These are phyloP conservation scores for Labeo catla DNA, from an alignment of 2,113 vertebrate genomes.

Conservation along the genomic window DNA sequence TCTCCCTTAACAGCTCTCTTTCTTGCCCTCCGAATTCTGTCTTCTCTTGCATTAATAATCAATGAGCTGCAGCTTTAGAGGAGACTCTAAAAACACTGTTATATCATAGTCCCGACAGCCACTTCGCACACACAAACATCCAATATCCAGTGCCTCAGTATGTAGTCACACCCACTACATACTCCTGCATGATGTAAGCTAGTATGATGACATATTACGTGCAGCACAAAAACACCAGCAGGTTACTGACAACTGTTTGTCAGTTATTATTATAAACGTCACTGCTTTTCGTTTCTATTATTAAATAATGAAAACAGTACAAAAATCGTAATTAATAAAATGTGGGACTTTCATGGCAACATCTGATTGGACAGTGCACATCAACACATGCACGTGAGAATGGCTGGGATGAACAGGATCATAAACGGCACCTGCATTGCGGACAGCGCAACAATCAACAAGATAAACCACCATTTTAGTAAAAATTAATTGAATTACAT, in stretches of 20 bases:
- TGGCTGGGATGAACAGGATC: constrained; percentile 29
- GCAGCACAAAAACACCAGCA: background rate
- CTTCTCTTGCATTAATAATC: constrained; percentile 72
- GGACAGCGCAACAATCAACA: constrained; percentile 70
- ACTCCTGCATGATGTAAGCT: constrained; percentile 26
- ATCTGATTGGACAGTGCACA: constrained; percentile 26
- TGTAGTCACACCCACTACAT: constrained; percentile 20
- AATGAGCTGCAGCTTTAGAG: constrained; percentile 73
- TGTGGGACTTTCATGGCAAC: constrained; percentile 23
- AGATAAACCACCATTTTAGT: background rate
- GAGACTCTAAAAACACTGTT: constrained; percentile 61
- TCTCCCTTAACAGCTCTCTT: constrained; percentile 19
- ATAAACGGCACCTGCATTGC: constrained; percentile 78
- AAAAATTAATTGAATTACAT: background rate
- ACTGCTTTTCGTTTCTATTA: background rate
- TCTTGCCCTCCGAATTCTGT: constrained; percentile 5
- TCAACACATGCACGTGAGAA: constrained; percentile 43
- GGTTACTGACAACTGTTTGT: background rate
- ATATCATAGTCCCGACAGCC: constrained; percentile 44
- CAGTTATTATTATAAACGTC: background rate
- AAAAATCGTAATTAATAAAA: background rate
- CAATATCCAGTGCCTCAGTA: constrained; percentile 3
- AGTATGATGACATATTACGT: constrained; percentile 1
- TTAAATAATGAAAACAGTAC: background rate
- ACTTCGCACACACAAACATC: background rate